phyloP scores from a whole-genome alignment of 2,113 vertebrate genomes.

The Aleadryas rufinucha region DNA sequence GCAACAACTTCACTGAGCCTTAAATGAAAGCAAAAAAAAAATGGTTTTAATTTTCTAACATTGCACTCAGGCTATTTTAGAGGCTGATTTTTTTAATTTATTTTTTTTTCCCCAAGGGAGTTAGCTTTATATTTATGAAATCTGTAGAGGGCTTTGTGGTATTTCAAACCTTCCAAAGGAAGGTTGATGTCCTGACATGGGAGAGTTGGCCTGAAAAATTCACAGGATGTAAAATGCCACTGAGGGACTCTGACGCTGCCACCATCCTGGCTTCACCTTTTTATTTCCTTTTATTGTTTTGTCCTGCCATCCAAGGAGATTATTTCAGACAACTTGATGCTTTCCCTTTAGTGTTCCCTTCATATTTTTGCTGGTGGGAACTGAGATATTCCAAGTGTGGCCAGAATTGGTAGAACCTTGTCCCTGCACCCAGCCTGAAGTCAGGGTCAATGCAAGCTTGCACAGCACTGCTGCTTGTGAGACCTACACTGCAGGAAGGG shows the following conservation, averaged over 20 bases:
- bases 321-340: not conserved
- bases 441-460: not conserved
- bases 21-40: conserved; percentile 39
- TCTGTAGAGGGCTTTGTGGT: not conserved
- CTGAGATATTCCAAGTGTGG: not conserved
- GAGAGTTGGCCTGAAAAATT: not conserved
- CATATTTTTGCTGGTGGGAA: not conserved
- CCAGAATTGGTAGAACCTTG: not conserved
- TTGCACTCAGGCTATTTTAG: conserved; percentile 19
- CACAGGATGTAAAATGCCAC: not conserved
- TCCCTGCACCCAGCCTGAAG: fast-evolving
- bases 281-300: not conserved
- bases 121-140: not conserved
- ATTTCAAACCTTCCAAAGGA: not conserved
- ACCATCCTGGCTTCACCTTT: not conserved
- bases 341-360: not conserved
- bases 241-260: not conserved
- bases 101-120: not conserved
- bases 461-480: not conserved
- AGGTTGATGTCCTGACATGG: not conserved
- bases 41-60: not conserved
- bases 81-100: not conserved
- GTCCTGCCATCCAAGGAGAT: not conserved
- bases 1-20: conserved; percentile 57
- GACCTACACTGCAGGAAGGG: not conserved